These are phyloP conservation scores for Pelodiscus sinensis DNA, from an alignment of 2,113 vertebrate species.

Conservation along the genomic window DNA sequence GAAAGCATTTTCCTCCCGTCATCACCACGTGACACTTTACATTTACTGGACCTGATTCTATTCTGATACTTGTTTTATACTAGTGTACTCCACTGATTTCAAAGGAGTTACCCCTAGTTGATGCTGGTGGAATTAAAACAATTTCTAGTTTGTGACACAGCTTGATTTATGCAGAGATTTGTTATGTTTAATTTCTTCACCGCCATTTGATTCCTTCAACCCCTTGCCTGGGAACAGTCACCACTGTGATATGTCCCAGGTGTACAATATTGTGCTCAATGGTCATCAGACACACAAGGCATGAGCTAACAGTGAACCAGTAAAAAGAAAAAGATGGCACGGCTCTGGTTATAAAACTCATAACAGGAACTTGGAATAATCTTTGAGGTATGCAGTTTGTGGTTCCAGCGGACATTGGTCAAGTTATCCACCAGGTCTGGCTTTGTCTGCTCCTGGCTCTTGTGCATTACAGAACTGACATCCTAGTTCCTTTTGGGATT, in stretches of 20 bases:
- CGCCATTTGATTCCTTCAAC: neutral
- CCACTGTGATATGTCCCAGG: neutral
- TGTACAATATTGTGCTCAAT: neutral
- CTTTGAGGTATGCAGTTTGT: neutral
- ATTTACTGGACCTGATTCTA: neutral
- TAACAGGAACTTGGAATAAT: constrained; percentile 14
- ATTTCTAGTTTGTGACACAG: neutral
- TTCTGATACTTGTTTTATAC: neutral
- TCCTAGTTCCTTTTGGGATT: neutral
- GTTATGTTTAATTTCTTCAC: neutral
- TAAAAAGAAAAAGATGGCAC: neutral
- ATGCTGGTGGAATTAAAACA: neutral
- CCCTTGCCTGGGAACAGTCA: neutral
- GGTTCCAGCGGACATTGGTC: neutral
- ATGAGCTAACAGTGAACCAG: neutral
- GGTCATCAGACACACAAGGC: neutral
- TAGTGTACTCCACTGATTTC: neutral
- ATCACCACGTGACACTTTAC: neutral
- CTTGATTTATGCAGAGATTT: neutral
- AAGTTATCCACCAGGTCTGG: neutral
- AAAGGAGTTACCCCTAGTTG: neutral
- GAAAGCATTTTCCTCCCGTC: neutral
- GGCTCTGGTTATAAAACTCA: neutral
- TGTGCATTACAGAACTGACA: neutral
- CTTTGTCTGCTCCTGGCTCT: neutral